These are phyloP conservation scores for Pelagia noctiluca DNA, from an alignment of 30 jellyfish, hydroid and myxozoan genomes.

Conservation along the genomic window DNA sequence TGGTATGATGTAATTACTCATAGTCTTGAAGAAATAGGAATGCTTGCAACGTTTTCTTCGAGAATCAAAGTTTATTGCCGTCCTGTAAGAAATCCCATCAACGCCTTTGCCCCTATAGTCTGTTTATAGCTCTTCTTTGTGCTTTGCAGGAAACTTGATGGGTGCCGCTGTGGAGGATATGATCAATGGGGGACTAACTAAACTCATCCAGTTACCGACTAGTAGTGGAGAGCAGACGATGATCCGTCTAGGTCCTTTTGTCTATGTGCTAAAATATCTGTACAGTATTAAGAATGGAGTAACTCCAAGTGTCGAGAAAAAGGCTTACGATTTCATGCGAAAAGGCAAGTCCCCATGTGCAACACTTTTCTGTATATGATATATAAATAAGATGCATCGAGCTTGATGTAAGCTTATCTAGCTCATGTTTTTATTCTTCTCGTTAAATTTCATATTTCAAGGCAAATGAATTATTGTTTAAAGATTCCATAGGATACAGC, in stretches of 20 bases:
- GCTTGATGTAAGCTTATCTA: no score
- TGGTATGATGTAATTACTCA: no score
- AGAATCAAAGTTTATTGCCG: no score
- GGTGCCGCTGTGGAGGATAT: slow-evolving; percentile 57
- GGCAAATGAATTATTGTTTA: no score
- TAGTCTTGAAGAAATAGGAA: no score
- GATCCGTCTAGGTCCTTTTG: slow-evolving; percentile 71
- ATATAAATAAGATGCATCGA: slow-evolving; percentile 32
- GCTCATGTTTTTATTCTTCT: no score
- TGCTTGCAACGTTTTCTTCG: no score
- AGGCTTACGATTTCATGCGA: slow-evolving; percentile 72
- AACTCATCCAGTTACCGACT: slow-evolving; percentile 64
- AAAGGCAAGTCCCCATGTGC: slow-evolving; percentile 25
- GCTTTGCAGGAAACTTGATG: slow-evolving; percentile 65
- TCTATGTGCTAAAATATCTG: slow-evolving; percentile 61
- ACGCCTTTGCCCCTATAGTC: no score
- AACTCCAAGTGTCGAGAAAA: slow-evolving; percentile 56
- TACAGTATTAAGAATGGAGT: slow-evolving; percentile 61
- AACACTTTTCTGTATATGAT: slow-evolving; percentile 29
- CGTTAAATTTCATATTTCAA: no score
- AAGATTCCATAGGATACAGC: no score
- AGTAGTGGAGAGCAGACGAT: slow-evolving; percentile 86
- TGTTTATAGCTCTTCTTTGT: no score
- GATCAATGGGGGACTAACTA: slow-evolving; percentile 56
- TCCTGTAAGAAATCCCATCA: no score